Base-by-base conservation (phyloP, 2,113 vertebrate species). In the Bucco capensis region DNA sequence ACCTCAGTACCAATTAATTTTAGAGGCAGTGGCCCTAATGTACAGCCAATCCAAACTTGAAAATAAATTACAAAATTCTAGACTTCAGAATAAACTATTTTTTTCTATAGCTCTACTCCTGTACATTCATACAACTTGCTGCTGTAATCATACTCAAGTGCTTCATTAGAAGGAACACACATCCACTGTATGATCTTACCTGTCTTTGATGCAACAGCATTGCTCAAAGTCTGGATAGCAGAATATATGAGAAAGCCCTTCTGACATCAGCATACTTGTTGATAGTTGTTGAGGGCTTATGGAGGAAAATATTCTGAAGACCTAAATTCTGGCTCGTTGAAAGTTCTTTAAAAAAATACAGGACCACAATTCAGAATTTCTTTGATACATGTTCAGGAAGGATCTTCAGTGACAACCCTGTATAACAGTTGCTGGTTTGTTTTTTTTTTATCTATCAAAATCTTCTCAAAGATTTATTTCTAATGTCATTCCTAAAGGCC, bases 241-340 rank as follows among this genome's bases (percentile, higher is more conserved):
- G 24, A 49, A 66, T 40, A 65, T n/a, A 69, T 46, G 25, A 70
- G 50, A 57, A 83, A 72, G 42, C 4, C 6, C 3, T 73, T 83
- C 33, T 54, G 16, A 22, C 1, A 35, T 6, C 50, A 12, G 3
- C 2, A 2, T 16, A 18, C 2, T 2, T 62, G 12, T 8, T 70
- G 18, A 16, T 2, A 49, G 49, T 23, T 42, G 2, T 6, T 44
- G 9, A 72, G 11, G 3, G 0, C 1, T 67, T 44, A 38, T 6
- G 6, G 30, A 77, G 2, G 25, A 84, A 77, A 62, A 51, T 0
- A 12, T 60, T 78, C 9, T 40, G 24, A 78, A 61, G 5, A 44
- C 4, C 3, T 42, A 64, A 61, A 21, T 28, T 35, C 6, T 46
- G 7, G 3, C 14, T 60, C 1, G 49, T 5, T 44, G 12, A 70